Percentiles rank a stretch among this genome's conserved stretches.
Evolutionary conservation across 1,140 invertebrate species (phyloP).

Genomic region (Drosophila simulans): DNA sequence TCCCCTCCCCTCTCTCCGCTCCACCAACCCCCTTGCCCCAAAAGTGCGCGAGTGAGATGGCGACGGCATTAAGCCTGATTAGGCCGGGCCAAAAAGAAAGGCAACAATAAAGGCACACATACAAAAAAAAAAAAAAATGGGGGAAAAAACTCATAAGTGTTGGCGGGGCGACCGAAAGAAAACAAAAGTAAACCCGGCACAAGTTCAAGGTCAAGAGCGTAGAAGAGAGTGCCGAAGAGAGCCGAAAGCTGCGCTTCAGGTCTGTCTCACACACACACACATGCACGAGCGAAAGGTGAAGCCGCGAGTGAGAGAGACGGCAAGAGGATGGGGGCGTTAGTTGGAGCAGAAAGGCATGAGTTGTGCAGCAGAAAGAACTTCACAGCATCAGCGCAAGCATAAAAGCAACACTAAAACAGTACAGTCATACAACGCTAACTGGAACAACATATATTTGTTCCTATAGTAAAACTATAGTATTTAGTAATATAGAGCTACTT

Average conservation of each 20-base stretch:
- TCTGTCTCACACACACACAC: conserved; percentile 39
- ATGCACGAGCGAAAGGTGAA: conserved; percentile 41
- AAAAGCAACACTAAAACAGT: conserved; percentile 14
- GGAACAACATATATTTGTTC: neutral
- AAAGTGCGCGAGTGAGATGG: conserved; percentile 20
- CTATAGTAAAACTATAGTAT: too few species aligned
- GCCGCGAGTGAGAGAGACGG: conserved; percentile 5
- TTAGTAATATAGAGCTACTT: too few species aligned
- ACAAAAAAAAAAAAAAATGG: conserved; percentile 8
- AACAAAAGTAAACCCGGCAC: conserved; percentile 79
- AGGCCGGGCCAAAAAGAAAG: conserved; percentile 55
- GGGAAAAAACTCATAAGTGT: conserved; percentile 43
- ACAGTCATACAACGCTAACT: neutral
- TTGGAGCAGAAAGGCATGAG: conserved; percentile 12
- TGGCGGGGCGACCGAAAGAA: conserved; percentile 64
- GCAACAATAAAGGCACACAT: conserved; percentile 37
- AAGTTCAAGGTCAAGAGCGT: conserved; percentile 82
- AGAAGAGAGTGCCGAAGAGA: conserved; percentile 15
- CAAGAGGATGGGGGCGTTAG: neutral
- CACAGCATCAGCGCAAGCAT: conserved; percentile 31
- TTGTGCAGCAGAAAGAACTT: conserved; percentile 58
- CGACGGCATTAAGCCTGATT: conserved; percentile 78
- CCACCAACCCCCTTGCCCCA: neutral
- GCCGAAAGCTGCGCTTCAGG: conserved; percentile 54
- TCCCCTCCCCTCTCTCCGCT: neutral